Evolutionary conservation across 2,113 vertebrate species (phyloP).

Genomic region (Coregonus clupeaformis): DNA sequence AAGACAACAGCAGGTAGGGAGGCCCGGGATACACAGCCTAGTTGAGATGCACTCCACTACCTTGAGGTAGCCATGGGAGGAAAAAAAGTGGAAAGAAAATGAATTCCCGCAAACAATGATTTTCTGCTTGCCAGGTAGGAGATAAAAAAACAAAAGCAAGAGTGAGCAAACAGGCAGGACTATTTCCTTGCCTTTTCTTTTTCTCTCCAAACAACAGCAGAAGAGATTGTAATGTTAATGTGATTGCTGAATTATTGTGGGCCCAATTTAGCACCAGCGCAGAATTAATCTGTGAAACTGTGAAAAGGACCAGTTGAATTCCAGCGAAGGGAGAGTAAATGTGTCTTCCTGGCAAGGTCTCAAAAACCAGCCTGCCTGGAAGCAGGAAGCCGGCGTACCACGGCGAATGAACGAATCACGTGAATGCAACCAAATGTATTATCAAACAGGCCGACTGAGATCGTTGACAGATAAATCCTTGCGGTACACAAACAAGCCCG

Average conservation of each 20-base stretch:
- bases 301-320: slow-evolving; percentile 13
- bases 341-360: slow-evolving; percentile 37
- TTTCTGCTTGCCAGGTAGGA: slow-evolving; percentile 12
- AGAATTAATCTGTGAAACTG: slow-evolving; percentile 17
- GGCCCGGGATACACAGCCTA: slow-evolving; percentile 40
- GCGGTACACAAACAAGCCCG: too few species aligned
- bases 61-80: slow-evolving; percentile 26
- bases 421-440: too few species aligned
- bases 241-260: slow-evolving; percentile 1
- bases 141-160: not conserved
- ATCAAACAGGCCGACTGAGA: too few species aligned
- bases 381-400: not conserved
- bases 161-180: not conserved
- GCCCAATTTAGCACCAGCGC: slow-evolving; percentile 1
- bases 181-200: too few species aligned
- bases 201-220: not conserved
- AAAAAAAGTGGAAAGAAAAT: slow-evolving; percentile 42
- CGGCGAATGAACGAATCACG: too few species aligned
- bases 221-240: slow-evolving; percentile 3
- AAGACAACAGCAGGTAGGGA: slow-evolving; percentile 24
- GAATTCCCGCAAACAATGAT: slow-evolving; percentile 34
- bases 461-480: too few species aligned
- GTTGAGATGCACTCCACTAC: slow-evolving; percentile 5
- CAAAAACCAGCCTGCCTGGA: slow-evolving; percentile 25
- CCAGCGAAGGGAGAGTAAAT: slow-evolving; percentile 6